Percentiles rank a stretch among this genome's conserved stretches.
Conservation (phyloP, 2,797 vertebrate genomes). For the Xiphorhynchus erythropygius region DNA sequence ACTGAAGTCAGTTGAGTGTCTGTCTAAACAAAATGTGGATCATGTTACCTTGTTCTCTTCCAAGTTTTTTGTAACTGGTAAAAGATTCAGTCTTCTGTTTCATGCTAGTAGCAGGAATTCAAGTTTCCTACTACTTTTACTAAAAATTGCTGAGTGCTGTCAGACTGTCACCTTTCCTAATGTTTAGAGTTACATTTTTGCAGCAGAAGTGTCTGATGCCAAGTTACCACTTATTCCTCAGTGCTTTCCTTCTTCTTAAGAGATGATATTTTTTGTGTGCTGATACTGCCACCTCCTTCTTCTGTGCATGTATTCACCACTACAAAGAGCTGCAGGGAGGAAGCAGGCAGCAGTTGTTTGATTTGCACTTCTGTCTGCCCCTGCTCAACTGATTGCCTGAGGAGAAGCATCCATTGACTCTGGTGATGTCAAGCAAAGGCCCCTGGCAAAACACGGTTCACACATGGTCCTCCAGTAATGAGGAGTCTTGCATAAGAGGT, state of each 20-base stretch:
- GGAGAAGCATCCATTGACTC: neutral
- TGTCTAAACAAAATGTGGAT: neutral
- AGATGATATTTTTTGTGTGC: neutral
- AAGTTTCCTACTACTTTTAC: neutral
- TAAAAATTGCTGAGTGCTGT: neutral
- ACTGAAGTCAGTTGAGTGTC: neutral
- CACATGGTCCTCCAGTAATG: neutral
- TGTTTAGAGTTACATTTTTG: neutral
- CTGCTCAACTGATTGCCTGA: neutral
- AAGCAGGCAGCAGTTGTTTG: neutral
- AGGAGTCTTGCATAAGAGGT: neutral
- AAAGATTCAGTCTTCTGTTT: neutral
- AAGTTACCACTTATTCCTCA: neutral
- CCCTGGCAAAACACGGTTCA: rapidly evolving
- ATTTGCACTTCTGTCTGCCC: neutral
- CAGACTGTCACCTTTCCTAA: neutral
- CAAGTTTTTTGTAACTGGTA: neutral
- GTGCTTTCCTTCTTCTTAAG: neutral
- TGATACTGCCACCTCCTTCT: neutral
- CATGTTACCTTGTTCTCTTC: neutral
- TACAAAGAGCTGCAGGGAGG: neutral
- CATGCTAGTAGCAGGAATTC: neutral
- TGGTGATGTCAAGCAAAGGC: neutral
- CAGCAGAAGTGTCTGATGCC: neutral
- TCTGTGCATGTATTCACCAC: neutral